Evolutionary conservation across 2,113 vertebrate species (phyloP).

Genomic region (Ivindomyrus marchei): DNA sequence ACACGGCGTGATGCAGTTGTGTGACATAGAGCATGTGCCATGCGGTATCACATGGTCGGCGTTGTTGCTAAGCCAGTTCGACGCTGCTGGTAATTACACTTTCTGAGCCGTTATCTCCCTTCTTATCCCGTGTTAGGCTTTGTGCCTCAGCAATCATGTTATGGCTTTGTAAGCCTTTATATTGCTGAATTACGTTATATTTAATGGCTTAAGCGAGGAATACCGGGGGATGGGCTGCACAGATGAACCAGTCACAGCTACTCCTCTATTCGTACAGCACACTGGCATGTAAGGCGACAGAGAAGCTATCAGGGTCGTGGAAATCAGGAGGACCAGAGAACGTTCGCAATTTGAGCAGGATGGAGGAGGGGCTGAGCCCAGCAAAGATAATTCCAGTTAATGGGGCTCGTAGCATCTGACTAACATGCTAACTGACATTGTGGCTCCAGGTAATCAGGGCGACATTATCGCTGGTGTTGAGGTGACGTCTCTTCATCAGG

Average conservation of each 20-base stretch:
- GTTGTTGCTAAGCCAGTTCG: not conserved
- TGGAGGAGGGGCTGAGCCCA: conserved; percentile 54
- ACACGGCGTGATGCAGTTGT: not conserved
- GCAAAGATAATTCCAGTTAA: conserved; percentile 83
- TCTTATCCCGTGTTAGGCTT: conserved; percentile 18
- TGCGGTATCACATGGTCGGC: not conserved
- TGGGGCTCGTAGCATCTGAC: conserved; percentile 59
- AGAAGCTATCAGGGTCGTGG: conserved; percentile 63
- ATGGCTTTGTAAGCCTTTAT: conserved; percentile 10
- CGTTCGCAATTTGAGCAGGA: conserved; percentile 35
- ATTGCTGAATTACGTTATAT: conserved; percentile 46
- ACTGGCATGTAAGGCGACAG: conserved; percentile 57
- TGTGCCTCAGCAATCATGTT: not conserved
- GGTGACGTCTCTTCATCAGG: conserved; percentile 85
- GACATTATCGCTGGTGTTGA: conserved; percentile 71
- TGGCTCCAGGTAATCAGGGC: conserved; percentile 73
- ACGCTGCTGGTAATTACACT: not conserved
- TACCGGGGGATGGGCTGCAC: conserved; percentile 32
- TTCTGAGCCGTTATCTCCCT: not conserved
- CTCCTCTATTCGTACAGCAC: conserved; percentile 61
- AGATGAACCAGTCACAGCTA: conserved; percentile 39
- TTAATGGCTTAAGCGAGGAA: conserved; percentile 49
- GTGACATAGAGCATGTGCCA: not conserved
- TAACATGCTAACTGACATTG: conserved; percentile 59
- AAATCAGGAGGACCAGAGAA: conserved; percentile 58